Evolutionary conservation across 2,113 vertebrate species (phyloP).

Genomic region (Cromileptes altivelis): DNA sequence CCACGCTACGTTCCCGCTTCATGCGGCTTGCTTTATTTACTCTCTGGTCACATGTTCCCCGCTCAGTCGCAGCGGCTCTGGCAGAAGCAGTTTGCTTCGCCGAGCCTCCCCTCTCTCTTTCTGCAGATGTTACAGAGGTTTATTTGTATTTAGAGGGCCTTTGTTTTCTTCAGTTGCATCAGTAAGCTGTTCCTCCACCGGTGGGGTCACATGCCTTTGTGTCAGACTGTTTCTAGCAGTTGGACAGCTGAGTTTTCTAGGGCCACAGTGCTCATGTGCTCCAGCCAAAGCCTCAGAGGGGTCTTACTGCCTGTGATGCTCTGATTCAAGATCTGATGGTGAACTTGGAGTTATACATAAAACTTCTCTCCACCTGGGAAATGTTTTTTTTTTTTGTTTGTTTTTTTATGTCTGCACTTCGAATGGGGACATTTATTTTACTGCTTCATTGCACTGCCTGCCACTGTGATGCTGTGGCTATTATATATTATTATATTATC

Average conservation of each 20-base stretch:
- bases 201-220: constrained; percentile 62
- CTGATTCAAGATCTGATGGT: constrained; percentile 37
- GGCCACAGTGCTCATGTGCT: constrained; percentile 16
- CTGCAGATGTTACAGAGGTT: constrained; percentile 72
- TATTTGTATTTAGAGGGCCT: constrained; percentile 74
- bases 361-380: constrained; percentile 19
- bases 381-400: neutral
- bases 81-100: constrained; percentile 64
- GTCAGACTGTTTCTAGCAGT: constrained; percentile 57
- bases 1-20: constrained; percentile 55
- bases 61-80: constrained; percentile 42
- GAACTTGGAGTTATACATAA: constrained; percentile 15
- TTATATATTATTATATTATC: too few species aligned
- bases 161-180: constrained; percentile 77
- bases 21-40: constrained; percentile 73
- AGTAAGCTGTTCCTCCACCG: constrained; percentile 62
- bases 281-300: constrained; percentile 2
- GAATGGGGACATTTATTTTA: neutral
- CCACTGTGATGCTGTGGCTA: too few species aligned
- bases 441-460: too few species aligned
- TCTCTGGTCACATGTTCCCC: constrained; percentile 67
- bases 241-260: constrained; percentile 57
- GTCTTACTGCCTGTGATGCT: constrained; percentile 29
- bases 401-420: neutral
- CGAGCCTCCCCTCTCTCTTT: constrained; percentile 23